Percentiles rank a stretch among this genome's conserved stretches.
phyloP scores from a whole-genome alignment of 2,797 vertebrate species.

The Prionace glauca region DNA sequence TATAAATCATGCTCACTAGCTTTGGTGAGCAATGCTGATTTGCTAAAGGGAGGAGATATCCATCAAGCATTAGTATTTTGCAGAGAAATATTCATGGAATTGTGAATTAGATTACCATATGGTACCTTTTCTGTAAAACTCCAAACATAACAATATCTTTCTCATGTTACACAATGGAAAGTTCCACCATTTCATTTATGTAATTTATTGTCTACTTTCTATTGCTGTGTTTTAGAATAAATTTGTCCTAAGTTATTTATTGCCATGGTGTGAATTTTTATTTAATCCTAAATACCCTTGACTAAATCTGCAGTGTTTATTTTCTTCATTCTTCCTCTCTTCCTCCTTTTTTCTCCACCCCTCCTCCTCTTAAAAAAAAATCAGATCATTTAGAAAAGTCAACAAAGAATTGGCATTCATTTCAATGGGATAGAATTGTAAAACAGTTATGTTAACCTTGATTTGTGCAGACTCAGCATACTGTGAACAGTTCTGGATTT shows the following conservation, averaged over 20 bases:
- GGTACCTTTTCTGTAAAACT: not conserved
- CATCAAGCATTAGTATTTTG: not conserved
- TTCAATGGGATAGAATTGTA: not conserved
- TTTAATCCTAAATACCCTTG: not conserved
- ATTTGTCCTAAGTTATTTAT: not conserved
- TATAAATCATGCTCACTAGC: not conserved
- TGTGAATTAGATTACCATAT: slow-evolving; percentile 5
- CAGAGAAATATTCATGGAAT: slow-evolving; percentile 12
- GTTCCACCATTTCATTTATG: not conserved
- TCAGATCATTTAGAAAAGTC: not conserved
- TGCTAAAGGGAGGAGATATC: not conserved
- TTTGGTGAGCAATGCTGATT: not conserved
- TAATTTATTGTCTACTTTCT: not conserved
- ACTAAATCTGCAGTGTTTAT: not conserved
- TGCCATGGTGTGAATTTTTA: not conserved
- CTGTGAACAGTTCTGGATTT: not conserved
- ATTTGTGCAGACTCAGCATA: not conserved
- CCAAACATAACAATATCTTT: not conserved
- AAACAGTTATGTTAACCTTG: not conserved
- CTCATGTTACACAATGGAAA: not conserved
- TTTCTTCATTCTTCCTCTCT: not conserved
- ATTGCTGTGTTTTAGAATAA: not conserved
- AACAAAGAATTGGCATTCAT: not conserved
- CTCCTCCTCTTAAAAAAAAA: not conserved
- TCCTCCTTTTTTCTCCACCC: not conserved